Percentiles rank a stretch among this genome's conserved stretches.
These are phyloP conservation scores for Taeniopygia guttata DNA, from an alignment of 2,797 vertebrate genomes.

Conservation along the genomic window DNA sequence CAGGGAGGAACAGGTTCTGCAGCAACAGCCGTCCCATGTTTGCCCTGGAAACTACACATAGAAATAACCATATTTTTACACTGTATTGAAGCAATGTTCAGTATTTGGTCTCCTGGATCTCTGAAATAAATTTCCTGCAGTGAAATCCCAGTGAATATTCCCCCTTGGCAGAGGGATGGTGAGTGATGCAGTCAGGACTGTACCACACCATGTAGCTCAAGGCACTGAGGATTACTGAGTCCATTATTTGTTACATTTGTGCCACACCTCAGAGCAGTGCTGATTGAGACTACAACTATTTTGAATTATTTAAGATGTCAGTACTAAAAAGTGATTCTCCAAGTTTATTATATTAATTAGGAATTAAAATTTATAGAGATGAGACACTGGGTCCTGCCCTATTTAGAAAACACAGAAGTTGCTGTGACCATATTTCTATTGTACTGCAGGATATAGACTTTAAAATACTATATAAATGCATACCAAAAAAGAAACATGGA, in stretches of 20 bases:
- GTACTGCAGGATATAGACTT: neutral
- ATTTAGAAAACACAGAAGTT: neutral
- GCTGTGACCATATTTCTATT: neutral
- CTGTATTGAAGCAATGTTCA: neutral
- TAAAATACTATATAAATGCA: neutral
- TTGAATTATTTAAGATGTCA: neutral
- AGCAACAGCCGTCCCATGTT: neutral
- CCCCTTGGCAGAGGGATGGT: neutral
- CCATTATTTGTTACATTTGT: neutral
- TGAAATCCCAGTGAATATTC: neutral
- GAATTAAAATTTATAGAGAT: neutral
- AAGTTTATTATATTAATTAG: neutral
- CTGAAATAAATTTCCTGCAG: neutral
- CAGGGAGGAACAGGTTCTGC: neutral
- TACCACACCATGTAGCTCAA: neutral
- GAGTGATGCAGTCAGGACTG: neutral
- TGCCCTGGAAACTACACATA: neutral
- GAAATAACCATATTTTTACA: neutral
- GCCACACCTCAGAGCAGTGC: neutral
- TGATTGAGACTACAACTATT: neutral
- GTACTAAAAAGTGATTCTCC: neutral
- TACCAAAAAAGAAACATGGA: neutral
- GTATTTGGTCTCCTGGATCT: neutral
- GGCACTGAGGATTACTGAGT: neutral
- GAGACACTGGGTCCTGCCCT: neutral